These are phyloP conservation scores for Hypocryptadius cinnamomeus DNA, from an alignment of 2,113 vertebrate species.

Conservation along the genomic window DNA sequence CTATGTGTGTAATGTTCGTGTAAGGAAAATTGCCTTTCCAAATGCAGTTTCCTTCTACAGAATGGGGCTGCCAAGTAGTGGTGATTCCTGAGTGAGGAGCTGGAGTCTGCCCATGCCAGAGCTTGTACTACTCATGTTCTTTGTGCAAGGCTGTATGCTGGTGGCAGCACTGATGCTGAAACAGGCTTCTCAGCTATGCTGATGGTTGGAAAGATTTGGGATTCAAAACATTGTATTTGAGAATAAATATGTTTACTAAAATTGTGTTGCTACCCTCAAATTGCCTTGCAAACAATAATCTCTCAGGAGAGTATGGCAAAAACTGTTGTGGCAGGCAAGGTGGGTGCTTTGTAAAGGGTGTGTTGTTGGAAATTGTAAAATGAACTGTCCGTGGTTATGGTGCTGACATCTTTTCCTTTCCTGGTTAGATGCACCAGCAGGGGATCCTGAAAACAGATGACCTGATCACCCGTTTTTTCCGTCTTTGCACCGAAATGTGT, in stretches of 20 bases:
- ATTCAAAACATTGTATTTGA: neutral
- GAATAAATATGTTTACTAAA: neutral
- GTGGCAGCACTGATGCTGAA: neutral
- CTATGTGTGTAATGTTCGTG: neutral
- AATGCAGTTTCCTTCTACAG: neutral
- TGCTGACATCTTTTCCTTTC: neutral
- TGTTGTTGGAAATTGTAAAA: neutral
- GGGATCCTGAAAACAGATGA: constrained; percentile 98
- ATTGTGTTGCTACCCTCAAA: neutral
- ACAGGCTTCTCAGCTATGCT: neutral
- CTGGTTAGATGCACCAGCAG: constrained; percentile 93
- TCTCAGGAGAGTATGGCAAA: neutral
- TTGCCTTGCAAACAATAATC: neutral
- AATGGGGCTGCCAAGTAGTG: neutral
- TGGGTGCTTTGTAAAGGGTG: neutral
- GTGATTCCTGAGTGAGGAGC: neutral
- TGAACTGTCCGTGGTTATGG: neutral
- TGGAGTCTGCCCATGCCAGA: neutral
- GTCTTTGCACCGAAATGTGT: constrained; percentile 98
- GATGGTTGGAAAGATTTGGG: neutral
- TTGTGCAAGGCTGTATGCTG: neutral
- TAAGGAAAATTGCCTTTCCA: neutral
- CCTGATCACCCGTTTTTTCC: constrained; percentile 96
- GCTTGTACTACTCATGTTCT: neutral
- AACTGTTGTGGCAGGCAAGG: neutral